phyloP scores from a whole-genome alignment of 2,888 invertebrate species.

The Maniola hyperantus region DNA sequence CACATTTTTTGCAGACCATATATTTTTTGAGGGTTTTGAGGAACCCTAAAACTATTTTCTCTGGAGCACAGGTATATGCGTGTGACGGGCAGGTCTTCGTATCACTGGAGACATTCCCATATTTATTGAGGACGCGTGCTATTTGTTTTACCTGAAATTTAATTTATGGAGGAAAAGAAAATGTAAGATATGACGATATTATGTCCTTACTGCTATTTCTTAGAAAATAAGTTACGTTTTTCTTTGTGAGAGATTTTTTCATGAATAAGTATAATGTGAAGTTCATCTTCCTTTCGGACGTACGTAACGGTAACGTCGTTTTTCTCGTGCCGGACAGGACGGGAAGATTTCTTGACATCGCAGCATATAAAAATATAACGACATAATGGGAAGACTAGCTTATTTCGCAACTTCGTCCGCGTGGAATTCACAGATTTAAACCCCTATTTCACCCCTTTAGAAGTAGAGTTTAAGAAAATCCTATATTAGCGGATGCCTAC shows the following conservation, averaged over 20 bases:
- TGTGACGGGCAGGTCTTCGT: conserved; percentile 56
- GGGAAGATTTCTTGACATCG: too few relatives aligned
- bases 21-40: too few relatives aligned
- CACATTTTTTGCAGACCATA: too few relatives aligned
- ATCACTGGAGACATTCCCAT: conserved; percentile 64
- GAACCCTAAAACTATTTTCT: conserved; percentile 10
- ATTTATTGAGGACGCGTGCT: conserved; percentile 63
- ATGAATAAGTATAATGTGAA: neutral
- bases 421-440: too few relatives aligned
- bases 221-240: neutral
- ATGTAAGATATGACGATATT: neutral
- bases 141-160: conserved; percentile 73
- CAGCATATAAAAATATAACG: too few relatives aligned
- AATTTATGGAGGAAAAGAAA: conserved; percentile 56
- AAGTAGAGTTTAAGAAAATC: too few relatives aligned
- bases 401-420: too few relatives aligned
- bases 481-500: too few relatives aligned
- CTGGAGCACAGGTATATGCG: neutral
- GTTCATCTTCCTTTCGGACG: neutral
- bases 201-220: neutral
- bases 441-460: too few relatives aligned
- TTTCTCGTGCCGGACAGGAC: too few relatives aligned
- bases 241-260: neutral
- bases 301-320: too few relatives aligned
- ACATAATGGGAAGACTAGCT: too few relatives aligned